These are phyloP conservation scores for Pseudachorutes palmiensis DNA, from an alignment of 1,140 invertebrate species.

Conservation along the genomic window DNA sequence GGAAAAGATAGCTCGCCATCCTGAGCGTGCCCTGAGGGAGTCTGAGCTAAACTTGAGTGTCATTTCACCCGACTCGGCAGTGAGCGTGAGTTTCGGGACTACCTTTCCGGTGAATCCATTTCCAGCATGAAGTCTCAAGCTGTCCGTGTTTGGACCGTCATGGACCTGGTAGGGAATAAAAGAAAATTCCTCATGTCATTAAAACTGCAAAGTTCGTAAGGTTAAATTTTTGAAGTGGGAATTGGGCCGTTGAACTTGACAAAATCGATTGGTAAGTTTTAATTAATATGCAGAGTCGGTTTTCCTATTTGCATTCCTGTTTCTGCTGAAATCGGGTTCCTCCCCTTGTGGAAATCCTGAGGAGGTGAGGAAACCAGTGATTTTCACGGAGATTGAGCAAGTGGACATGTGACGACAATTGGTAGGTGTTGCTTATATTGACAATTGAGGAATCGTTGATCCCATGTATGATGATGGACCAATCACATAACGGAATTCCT, in stretches of 20 bases:
- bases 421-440: too few relatives aligned
- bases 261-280: too few relatives aligned
- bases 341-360: neutral
- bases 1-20: conserved; percentile 86
- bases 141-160: conserved; percentile 76
- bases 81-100: conserved; percentile 77
- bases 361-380: too few relatives aligned
- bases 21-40: conserved; percentile 68
- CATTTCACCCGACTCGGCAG: conserved; percentile 86
- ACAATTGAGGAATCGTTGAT: too few relatives aligned
- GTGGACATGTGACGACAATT: too few relatives aligned
- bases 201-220: neutral
- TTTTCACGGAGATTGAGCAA: too few relatives aligned
- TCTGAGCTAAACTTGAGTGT: conserved; percentile 78
- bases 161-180: conserved; percentile 53
- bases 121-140: conserved; percentile 74
- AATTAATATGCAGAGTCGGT: too few relatives aligned
- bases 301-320: too few relatives aligned
- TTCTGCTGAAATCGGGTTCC: too few relatives aligned
- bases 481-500: too few relatives aligned
- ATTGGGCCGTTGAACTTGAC: neutral
- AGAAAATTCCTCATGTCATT: neutral
- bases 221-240: neutral
- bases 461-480: too few relatives aligned
- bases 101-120: conserved; percentile 73